Evolutionary conservation across 1,140 invertebrate species (phyloP), one percentile per base, ranked within the genome.

Genomic region (Saxidomus purpurata): DNA sequence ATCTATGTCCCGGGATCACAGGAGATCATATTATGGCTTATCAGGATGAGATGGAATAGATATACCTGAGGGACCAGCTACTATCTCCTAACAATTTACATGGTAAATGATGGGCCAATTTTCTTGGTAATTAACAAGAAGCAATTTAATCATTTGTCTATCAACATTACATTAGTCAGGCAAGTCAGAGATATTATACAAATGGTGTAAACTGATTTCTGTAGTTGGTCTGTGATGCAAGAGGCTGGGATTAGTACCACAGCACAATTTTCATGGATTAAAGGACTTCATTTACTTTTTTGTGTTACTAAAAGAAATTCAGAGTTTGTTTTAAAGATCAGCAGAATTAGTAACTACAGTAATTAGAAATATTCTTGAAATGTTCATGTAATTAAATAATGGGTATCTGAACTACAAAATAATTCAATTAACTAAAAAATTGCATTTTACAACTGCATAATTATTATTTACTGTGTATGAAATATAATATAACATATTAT

Each of bases 61-160:
- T 71, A 71, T 71, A 71, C 34, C 67, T n/a, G 34, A 22, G 67
- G 67, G 34, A 71, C 67, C 15, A 71, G 22, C 67, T 22, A 22
- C 67, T 71, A 71, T 71, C 67, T 28, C 34, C 13, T 71, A 15
- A 38, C 36, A 71, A 71, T 8, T 40, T 71, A 71, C 34, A 71
- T 9, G 67, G 25, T 71, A 71, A 71, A 71, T 71, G 67, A 71
- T 71, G 67, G 67, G 67, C 34, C 36, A 71, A 71, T 71, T 71
- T 38, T 71, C 67, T 71, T n/a, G 15, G 34, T 71, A 71, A 71
- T 71, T 36, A 71, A 71, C 67, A 38, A 63, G 67, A 36, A 71
- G 67, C 36, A 36, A 71, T 40, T 40, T 71, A 38, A 71, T 71
- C 67, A 38, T n/a, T 19, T 71, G 36, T 71, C 67, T 38, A 71